Conservation (phyloP, 1,140 invertebrate genomes). For the Pogonomyrmex californicus region DNA sequence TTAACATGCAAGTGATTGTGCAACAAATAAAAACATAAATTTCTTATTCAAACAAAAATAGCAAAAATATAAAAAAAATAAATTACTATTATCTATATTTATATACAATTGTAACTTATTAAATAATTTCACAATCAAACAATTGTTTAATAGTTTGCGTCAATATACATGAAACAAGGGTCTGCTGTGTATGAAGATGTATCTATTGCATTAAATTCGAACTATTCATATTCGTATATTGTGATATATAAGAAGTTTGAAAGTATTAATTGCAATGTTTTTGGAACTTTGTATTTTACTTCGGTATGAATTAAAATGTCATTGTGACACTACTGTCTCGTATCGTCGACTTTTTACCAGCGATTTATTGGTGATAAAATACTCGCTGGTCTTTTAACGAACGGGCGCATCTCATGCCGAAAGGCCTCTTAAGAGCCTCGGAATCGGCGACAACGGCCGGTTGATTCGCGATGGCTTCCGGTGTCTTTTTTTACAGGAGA, state of each 20-base stretch:
- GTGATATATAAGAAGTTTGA: background rate
- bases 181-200: no score
- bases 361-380: conserved; percentile 34
- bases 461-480: conserved; percentile 73
- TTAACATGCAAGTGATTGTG: conserved; percentile 10
- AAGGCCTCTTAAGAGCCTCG: conserved; percentile 24
- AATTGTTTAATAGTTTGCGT: background rate
- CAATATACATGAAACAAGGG: background rate
- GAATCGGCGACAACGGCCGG: conserved; percentile 59
- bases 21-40: background rate
- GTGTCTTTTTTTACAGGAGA: conserved; percentile 61
- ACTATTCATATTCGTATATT: no score
- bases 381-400: conserved; percentile 41
- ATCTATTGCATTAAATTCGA: no score
- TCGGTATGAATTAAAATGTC: background rate
- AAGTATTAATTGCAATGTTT: background rate
- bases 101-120: background rate
- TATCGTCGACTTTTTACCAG: conserved; percentile 1
- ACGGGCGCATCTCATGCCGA: conserved; percentile 18
- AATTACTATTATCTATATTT: conserved; percentile 3
- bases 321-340: background rate
- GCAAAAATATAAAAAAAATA: background rate
- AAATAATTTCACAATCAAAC: background rate
- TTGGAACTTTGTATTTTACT: background rate
- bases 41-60: background rate